Evolutionary conservation across 2,888 invertebrate species (phyloP).

Genomic region (Miltochrista miniata): DNA sequence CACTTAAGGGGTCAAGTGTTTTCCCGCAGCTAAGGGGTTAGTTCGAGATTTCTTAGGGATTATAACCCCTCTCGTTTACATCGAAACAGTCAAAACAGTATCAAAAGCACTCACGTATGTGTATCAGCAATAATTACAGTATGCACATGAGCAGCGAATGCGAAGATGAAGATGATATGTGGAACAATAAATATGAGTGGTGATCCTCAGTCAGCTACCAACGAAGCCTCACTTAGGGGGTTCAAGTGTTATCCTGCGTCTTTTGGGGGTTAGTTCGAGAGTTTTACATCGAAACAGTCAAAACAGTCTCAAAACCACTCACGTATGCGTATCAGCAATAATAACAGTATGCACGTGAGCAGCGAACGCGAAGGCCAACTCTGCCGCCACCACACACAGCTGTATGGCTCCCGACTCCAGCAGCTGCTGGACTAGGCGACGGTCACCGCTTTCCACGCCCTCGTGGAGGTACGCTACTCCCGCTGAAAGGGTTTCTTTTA

Average conservation of each 20-base stretch:
- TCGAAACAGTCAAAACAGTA: too few species aligned
- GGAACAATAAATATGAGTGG: too few species aligned
- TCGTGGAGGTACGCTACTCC: slow-evolving; percentile 99
- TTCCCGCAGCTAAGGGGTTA: too few species aligned
- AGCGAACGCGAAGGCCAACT: slow-evolving; percentile 96
- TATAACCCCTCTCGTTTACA: too few species aligned
- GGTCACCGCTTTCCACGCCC: slow-evolving; percentile 93
- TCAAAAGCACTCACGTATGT: slow-evolving; percentile 81
- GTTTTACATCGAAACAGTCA: too few species aligned
- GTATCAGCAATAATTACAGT: slow-evolving; percentile 99
- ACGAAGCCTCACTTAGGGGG: too few species aligned
- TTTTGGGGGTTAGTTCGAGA: too few species aligned
- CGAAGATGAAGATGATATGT: too few species aligned
- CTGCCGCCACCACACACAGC: slow-evolving; percentile 93
- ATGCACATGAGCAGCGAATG: slow-evolving; percentile 94
- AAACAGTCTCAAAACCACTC: slow-evolving; percentile 31
- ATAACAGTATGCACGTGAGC: slow-evolving; percentile 97
- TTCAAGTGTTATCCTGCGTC: too few species aligned
- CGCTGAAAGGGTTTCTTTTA: slow-evolving; percentile 95
- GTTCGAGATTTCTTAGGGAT: too few species aligned
- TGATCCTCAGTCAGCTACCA: too few species aligned
- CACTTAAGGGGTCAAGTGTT: too few species aligned
- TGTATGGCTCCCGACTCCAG: slow-evolving; percentile 97
- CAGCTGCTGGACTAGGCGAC: slow-evolving; percentile 95
- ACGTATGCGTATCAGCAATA: slow-evolving; percentile 96